phyloP scores from a whole-genome alignment of 2,797 vertebrate species.

The Lepilemur septentrionalis region DNA sequence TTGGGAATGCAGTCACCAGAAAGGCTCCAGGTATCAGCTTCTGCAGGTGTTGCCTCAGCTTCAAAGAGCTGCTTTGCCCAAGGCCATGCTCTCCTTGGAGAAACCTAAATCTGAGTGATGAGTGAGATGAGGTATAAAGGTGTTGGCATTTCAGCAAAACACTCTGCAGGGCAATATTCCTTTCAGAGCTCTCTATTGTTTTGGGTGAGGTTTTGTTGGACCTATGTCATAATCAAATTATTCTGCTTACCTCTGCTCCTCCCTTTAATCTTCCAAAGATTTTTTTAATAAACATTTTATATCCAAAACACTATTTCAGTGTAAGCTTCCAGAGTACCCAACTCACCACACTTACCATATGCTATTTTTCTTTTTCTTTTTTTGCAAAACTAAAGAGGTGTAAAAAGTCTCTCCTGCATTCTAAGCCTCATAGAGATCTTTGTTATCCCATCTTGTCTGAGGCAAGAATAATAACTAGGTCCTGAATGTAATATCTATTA shows the following conservation, averaged over 20 bases:
- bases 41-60: not conserved
- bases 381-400: not conserved
- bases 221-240: not conserved
- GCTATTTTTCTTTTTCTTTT: not conserved
- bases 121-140: not conserved
- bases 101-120: not conserved
- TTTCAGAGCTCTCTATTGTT: not conserved
- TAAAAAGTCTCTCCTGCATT: not conserved
- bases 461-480: not conserved
- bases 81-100: not conserved
- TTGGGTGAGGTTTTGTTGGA: not conserved
- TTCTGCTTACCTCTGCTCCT: not conserved
- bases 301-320: not conserved
- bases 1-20: not conserved
- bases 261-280: not conserved
- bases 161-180: not conserved
- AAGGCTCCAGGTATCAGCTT: not conserved
- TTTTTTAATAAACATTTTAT: not conserved
- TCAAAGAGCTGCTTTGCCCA: not conserved
- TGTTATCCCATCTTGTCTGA: not conserved
- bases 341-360: not conserved
- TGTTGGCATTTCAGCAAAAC: not conserved
- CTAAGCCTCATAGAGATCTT: not conserved
- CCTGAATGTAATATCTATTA: not conserved
- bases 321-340: not conserved